Evolutionary conservation across 2,113 vertebrate species (phyloP).

Genomic region (Ranitomeya variabilis): DNA sequence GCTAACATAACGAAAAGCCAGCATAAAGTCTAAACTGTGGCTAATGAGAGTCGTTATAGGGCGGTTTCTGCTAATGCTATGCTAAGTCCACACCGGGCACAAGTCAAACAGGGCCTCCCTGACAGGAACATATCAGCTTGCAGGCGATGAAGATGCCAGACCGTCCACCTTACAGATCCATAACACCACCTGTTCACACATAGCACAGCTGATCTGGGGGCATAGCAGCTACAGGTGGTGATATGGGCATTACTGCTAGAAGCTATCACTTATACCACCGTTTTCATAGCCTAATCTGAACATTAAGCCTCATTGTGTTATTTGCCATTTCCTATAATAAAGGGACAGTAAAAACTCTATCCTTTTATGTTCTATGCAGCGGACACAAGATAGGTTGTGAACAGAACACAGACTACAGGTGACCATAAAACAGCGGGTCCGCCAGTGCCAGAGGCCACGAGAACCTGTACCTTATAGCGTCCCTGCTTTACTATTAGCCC

Average conservation of each 20-base stretch:
- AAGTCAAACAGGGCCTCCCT: background rate
- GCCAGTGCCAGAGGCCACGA: too few relatives aligned
- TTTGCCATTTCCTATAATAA: background rate
- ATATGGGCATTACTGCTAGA: background rate
- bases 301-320: background rate
- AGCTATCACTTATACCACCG: background rate
- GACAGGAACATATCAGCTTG: conserved; percentile 19
- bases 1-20: background rate
- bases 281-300: background rate
- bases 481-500: too few relatives aligned
- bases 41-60: background rate
- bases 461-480: too few relatives aligned
- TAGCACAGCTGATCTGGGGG: conserved; percentile 5
- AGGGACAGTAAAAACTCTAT: background rate
- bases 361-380: too few relatives aligned
- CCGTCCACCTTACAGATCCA: conserved; percentile 10
- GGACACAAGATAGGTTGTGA: too few relatives aligned
- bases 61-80: conserved; percentile 12
- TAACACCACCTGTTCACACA: conserved; percentile 32
- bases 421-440: too few relatives aligned
- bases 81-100: conserved; percentile 7
- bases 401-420: too few relatives aligned
- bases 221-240: background rate
- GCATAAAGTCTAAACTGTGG: background rate
- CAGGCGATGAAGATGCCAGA: conserved; percentile 16